phyloP scores from a whole-genome alignment of 2,113 vertebrate species.

The Peromyscus leucopus region DNA sequence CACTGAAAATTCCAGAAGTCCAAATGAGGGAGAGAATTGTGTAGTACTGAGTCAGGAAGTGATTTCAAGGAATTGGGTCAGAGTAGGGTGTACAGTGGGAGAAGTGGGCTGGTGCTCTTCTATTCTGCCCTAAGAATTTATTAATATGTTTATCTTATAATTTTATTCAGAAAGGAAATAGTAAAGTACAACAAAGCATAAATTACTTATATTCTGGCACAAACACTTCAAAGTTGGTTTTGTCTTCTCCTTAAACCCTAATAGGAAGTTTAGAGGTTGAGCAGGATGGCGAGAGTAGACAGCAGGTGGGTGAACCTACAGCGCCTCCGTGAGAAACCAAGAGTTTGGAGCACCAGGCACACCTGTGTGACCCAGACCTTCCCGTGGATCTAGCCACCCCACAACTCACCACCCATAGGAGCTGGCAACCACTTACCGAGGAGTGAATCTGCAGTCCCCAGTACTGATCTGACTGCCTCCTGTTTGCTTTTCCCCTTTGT shows the following conservation, averaged over 20 bases:
- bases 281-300: background rate
- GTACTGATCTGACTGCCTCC: background rate
- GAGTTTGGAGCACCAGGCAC: background rate
- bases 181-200: constrained; percentile 21
- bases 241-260: constrained; percentile 38
- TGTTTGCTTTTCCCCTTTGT: background rate
- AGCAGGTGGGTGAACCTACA: background rate
- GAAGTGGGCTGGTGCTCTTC: background rate
- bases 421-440: background rate
- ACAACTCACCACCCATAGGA: background rate
- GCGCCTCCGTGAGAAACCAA: background rate
- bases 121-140: background rate
- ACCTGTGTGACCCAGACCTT: background rate
- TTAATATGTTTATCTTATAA: constrained; percentile 2
- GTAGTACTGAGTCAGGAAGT: constrained; percentile 6
- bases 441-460: background rate
- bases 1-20: background rate
- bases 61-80: constrained; percentile 53
- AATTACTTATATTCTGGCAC: background rate
- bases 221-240: constrained; percentile 25
- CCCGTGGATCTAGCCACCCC: background rate
- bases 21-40: constrained; percentile 39
- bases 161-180: constrained; percentile 20
- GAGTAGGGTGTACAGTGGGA: background rate
- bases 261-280: background rate